Percentiles rank a stretch among this genome's conserved stretches.
Evolutionary conservation across 1,140 invertebrate species (phyloP).

Genomic region (Manduca sexta): DNA sequence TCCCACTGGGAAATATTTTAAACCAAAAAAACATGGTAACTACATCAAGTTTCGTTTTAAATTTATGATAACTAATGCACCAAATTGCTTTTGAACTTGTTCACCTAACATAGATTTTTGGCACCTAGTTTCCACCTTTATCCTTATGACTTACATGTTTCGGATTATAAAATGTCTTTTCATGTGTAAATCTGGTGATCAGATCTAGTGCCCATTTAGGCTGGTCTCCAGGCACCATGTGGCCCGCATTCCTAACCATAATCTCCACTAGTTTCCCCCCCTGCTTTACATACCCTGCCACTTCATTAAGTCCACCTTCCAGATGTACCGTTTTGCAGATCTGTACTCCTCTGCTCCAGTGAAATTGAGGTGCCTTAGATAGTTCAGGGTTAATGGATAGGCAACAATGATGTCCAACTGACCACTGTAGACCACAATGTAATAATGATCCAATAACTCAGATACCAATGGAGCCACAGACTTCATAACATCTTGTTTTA

Average conservation of each 20-base stretch:
- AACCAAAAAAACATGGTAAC: too few species aligned
- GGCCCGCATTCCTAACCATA: constrained; percentile 86
- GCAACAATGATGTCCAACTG: constrained; percentile 90
- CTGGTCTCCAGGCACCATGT: constrained; percentile 89
- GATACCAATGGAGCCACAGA: constrained; percentile 84
- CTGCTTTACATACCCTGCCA: constrained; percentile 86
- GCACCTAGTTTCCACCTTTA: too few species aligned
- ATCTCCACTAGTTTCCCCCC: constrained; percentile 85
- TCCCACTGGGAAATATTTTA: neutral
- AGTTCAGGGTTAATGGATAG: constrained; percentile 84
- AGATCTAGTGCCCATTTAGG: constrained; percentile 85
- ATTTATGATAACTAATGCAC: too few species aligned
- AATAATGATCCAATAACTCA: constrained; percentile 79
- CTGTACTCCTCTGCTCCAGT: constrained; percentile 77
- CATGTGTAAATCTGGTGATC: constrained; percentile 83
- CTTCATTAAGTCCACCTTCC: constrained; percentile 79
- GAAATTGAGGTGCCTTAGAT: constrained; percentile 81
- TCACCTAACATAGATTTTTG: too few species aligned
- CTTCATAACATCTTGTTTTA: constrained; percentile 88
- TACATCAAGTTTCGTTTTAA: too few species aligned
- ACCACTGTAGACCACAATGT: constrained; percentile 85
- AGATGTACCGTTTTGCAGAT: constrained; percentile 77
- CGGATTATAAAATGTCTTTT: constrained; percentile 63
- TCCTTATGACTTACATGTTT: too few species aligned
- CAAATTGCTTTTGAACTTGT: too few species aligned